Conservation (phyloP, 64 coral and sea anemone genomes). For the Pachyseris speciosa region DNA sequence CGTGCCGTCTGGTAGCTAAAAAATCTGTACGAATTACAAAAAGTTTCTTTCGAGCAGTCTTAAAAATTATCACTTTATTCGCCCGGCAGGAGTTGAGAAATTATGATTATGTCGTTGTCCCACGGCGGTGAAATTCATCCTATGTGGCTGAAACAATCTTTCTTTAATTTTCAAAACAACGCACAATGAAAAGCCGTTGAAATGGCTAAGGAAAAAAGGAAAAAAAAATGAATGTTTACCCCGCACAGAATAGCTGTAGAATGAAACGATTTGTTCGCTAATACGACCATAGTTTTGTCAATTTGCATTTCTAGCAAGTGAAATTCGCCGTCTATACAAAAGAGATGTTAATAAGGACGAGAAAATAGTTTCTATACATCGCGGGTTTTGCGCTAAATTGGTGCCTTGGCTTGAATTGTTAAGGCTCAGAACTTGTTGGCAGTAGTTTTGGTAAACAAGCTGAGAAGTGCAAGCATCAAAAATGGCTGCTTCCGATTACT, state of each 20-base stretch:
- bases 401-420: background rate
- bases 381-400: conserved; percentile 14
- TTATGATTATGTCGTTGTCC: background rate
- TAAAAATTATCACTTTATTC: conserved; percentile 37
- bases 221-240: conserved; percentile 35
- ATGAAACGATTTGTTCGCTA: conserved; percentile 32
- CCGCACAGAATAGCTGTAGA: conserved; percentile 20
- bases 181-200: conserved; percentile 46
- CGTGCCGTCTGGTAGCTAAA: background rate
- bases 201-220: conserved; percentile 29
- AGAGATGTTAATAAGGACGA: conserved; percentile 22
- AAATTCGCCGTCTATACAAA: conserved; percentile 42
- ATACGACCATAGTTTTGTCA: conserved; percentile 47
- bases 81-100: background rate
- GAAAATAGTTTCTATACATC: background rate
- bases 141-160: background rate
- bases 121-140: conserved; percentile 8
- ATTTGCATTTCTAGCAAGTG: conserved; percentile 56
- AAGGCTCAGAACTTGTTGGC: background rate
- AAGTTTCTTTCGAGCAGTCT: background rate
- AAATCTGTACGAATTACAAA: background rate
- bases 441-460: background rate
- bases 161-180: conserved; percentile 45
- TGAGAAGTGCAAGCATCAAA: background rate
- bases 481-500: background rate